These are phyloP conservation scores for Caenorhabditis zanzibari DNA, from an alignment of 2,888 invertebrate genomes.

Conservation along the genomic window DNA sequence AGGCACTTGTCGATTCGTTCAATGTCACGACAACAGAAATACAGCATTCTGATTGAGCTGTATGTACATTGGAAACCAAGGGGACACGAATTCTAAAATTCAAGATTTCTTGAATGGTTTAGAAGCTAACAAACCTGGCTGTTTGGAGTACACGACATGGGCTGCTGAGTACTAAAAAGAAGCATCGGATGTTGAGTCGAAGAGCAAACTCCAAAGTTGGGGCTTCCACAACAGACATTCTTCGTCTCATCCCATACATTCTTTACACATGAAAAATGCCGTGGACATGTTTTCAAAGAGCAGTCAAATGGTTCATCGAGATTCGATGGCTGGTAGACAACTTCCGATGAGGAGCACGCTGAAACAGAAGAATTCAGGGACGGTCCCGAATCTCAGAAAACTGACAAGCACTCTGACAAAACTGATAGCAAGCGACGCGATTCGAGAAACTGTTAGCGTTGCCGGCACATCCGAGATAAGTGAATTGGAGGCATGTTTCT, in stretches of 20 bases:
- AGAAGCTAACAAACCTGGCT: conserved; percentile 34
- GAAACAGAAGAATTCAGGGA: conserved; percentile 5
- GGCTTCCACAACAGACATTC: conserved; percentile 77
- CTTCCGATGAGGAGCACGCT: conserved; percentile 79
- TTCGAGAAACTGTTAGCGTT: conserved; percentile 76
- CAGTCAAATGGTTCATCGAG: conserved; percentile 77
- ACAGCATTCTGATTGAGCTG: conserved; percentile 72
- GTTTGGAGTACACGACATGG: conserved; percentile 74
- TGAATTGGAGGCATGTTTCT: conserved; percentile 69
- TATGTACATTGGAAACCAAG: conserved; percentile 74
- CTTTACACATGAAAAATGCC: conserved; percentile 72
- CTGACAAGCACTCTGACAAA: conserved; percentile 78
- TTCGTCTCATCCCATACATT: conserved; percentile 72
- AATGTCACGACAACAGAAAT: conserved; percentile 77
- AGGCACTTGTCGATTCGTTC: conserved; percentile 63
- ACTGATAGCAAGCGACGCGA: conserved; percentile 74
- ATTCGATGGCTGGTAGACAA: conserved; percentile 73
- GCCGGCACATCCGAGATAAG: conserved; percentile 69
- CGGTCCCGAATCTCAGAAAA: too few relatives aligned
- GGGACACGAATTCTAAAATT: conserved; percentile 73
- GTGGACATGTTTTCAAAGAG: conserved; percentile 73
- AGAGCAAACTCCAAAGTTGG: conserved; percentile 75
- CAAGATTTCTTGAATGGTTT: conserved; percentile 5
- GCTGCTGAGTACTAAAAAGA: conserved; percentile 73
- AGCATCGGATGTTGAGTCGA: conserved; percentile 75